Evolutionary conservation across 2,113 vertebrate genomes (phyloP).

Genomic region (Gracilinanus agilis): DNA sequence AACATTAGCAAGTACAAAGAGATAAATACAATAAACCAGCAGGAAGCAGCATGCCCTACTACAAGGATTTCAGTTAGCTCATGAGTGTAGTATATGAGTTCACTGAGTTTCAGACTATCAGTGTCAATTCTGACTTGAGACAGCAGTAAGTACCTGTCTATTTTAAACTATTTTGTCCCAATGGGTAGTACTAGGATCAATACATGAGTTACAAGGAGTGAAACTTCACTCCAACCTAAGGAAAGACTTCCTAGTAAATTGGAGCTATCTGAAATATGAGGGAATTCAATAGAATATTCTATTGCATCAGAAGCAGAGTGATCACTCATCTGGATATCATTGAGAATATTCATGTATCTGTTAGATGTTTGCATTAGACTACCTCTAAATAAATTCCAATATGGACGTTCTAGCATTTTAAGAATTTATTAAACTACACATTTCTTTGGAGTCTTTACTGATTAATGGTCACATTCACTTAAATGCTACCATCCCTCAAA

Average conservation of each 20-base stretch:
- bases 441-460: not conserved
- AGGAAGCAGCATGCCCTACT: not conserved
- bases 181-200: not conserved
- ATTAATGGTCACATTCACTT: not conserved
- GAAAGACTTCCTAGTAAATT: not conserved
- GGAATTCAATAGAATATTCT: not conserved
- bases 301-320: no score
- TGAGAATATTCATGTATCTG: no score
- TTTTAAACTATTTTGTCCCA: not conserved
- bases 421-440: no score
- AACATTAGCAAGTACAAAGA: not conserved
- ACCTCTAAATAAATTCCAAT: no score
- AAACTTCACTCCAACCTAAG: not conserved
- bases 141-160: not conserved
- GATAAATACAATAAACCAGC: not conserved
- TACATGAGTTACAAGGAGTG: not conserved
- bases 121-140: not conserved
- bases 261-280: not conserved
- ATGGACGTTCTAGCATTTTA: no score
- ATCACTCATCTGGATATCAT: no score
- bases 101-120: not conserved
- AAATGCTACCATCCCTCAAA: fast-evolving
- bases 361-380: no score
- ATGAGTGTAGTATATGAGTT: not conserved
- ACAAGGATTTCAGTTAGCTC: conserved; percentile 2